phyloP scores from a whole-genome alignment of 2,113 vertebrate genomes.

The Heliornis fulica region DNA sequence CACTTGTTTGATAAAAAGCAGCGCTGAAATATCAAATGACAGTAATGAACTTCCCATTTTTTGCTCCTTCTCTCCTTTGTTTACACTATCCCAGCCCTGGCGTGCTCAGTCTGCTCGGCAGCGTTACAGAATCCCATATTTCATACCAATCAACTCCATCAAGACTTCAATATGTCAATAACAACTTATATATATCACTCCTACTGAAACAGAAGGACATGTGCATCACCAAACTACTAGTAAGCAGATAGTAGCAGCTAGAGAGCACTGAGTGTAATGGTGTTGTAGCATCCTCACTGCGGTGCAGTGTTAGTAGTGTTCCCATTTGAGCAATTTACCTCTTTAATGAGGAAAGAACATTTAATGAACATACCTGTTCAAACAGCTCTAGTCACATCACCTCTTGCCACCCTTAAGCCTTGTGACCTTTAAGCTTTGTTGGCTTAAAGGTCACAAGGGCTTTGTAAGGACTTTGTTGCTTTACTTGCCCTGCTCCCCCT shows the following conservation, averaged over 20 bases:
- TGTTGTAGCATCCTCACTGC: neutral
- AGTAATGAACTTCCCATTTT: neutral
- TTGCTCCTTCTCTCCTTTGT: neutral
- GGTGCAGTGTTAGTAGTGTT: fast-evolving
- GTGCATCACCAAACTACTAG: neutral
- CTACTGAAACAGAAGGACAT: neutral
- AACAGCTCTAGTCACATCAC: neutral
- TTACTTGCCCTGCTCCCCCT: neutral
- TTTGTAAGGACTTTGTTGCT: too few relatives aligned
- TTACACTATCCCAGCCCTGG: neutral
- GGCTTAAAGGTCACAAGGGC: too few relatives aligned
- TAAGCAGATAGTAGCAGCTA: neutral
- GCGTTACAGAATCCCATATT: neutral
- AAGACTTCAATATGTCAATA: neutral
- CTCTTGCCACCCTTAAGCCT: neutral
- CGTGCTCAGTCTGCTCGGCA: neutral
- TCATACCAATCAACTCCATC: neutral
- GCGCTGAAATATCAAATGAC: neutral
- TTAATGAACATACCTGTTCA: neutral
- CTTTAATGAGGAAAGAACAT: neutral
- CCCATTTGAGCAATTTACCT: too few relatives aligned
- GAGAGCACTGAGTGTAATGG: neutral
- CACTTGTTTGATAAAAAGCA: neutral
- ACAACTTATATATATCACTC: neutral
- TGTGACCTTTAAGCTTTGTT: too few relatives aligned